Evolutionary conservation across 2,113 vertebrate genomes (phyloP).

Genomic region (Vulpes vulpes): DNA sequence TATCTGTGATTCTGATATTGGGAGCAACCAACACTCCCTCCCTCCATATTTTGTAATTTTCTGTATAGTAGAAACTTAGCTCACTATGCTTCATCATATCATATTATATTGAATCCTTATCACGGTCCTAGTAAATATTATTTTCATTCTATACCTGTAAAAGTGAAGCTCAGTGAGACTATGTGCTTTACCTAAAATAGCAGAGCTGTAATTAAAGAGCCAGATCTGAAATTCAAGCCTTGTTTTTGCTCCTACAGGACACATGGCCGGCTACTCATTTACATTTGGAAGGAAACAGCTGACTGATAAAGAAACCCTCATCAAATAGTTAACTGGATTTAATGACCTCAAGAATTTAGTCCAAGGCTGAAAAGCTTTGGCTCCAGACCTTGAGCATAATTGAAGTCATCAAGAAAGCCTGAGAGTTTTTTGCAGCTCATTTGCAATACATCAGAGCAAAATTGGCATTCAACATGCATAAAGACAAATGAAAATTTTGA

Average conservation of each 20-base stretch:
- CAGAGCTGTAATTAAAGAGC: not conserved
- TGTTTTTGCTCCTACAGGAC: not conserved
- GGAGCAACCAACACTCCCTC: not conserved
- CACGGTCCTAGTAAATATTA: not conserved
- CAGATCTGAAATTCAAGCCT: slow-evolving; percentile 34
- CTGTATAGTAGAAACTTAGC: not conserved
- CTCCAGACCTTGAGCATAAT: not conserved
- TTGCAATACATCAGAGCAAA: not conserved
- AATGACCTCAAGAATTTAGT: not conserved
- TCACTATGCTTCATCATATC: not conserved
- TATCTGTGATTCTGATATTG: not conserved
- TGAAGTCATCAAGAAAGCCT: not conserved
- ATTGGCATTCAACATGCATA: not conserved
- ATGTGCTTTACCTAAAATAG: not conserved
- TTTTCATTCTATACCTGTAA: not conserved
- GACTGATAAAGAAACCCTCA: not conserved
- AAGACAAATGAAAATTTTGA: not conserved
- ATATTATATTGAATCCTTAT: not conserved
- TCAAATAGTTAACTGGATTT: not conserved
- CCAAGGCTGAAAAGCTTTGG: not conserved
- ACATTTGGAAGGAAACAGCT: not conserved
- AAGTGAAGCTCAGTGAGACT: not conserved
- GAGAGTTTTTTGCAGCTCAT: not conserved
- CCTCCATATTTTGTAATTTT: not conserved
- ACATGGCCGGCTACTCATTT: not conserved